These are phyloP conservation scores for Aptenodytes forsteri DNA, from an alignment of 2,113 vertebrate species.

Conservation along the genomic window DNA sequence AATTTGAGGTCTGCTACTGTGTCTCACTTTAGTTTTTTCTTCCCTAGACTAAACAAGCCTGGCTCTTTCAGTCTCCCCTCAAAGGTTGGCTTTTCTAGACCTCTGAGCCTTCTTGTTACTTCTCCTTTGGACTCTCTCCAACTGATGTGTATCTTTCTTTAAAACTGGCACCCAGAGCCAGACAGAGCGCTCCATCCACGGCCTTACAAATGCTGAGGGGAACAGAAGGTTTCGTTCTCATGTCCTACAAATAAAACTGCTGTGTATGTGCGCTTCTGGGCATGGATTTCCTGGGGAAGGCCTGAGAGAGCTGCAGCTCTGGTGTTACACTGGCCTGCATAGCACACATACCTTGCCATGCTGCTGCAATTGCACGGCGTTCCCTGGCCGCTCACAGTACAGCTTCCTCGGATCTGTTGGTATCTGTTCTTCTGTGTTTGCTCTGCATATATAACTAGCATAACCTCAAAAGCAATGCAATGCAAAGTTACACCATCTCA, in stretches of 20 bases:
- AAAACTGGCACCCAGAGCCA: background rate
- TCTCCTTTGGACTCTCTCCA: conserved; percentile 29
- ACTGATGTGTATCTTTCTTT: background rate
- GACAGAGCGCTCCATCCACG: background rate
- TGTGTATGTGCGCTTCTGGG: background rate
- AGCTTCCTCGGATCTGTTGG: background rate
- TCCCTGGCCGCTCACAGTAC: background rate
- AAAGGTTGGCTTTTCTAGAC: background rate
- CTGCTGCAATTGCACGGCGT: background rate
- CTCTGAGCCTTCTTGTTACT: background rate
- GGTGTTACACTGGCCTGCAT: background rate
- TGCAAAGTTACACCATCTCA: background rate
- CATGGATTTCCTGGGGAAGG: background rate
- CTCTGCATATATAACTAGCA: background rate
- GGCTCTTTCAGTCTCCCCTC: background rate
- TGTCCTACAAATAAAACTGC: background rate
- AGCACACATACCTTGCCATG: background rate
- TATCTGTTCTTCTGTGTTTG: background rate
- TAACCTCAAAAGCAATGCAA: background rate
- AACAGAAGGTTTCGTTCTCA: background rate
- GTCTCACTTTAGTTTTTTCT: background rate
- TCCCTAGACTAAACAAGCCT: conserved; percentile 14
- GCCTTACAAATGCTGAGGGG: background rate
- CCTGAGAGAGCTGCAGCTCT: background rate
- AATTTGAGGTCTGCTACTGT: background rate